Conservation (phyloP, 2,888 invertebrate species). For the Trypoxylon attenuatum region DNA sequence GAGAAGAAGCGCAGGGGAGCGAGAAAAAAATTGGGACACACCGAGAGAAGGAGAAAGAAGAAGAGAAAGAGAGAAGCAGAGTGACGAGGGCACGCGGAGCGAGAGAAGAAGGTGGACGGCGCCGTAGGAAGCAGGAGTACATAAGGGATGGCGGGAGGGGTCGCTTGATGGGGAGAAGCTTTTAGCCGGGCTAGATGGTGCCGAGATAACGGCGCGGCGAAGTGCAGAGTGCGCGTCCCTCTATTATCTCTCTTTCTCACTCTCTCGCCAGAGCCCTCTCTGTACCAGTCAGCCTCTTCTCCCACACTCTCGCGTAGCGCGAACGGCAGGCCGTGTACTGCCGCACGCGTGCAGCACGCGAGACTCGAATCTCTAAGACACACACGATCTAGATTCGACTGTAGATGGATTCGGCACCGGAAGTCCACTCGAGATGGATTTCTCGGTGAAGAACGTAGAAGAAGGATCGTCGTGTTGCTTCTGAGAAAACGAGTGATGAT, state of each 20-base stretch:
- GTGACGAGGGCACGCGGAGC: conserved; percentile 28
- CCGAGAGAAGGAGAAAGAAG: conserved; percentile 23
- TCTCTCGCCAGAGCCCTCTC: neutral
- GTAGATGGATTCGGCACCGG: too few relatives aligned
- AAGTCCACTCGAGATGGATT: too few relatives aligned
- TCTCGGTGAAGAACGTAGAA: too few relatives aligned
- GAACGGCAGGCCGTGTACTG: too few relatives aligned
- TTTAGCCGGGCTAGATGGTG: conserved; percentile 74
- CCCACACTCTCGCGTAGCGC: too few relatives aligned
- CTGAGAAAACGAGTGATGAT: too few relatives aligned
- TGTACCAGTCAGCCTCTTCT: too few relatives aligned
- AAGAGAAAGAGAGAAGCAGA: too few relatives aligned
- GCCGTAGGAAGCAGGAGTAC: conserved; percentile 52
- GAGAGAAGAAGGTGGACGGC: conserved; percentile 44
- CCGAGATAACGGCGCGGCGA: conserved; percentile 73
- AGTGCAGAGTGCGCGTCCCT: conserved; percentile 67
- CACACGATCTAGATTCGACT: too few relatives aligned
- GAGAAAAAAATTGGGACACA: conserved; percentile 63
- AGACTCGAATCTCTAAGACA: too few relatives aligned
- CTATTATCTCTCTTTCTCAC: conserved; percentile 47
- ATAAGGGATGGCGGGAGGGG: conserved; percentile 52
- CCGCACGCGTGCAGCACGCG: too few relatives aligned
- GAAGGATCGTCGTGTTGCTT: too few relatives aligned
- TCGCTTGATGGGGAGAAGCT: conserved; percentile 73
- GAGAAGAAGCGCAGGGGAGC: conserved; percentile 37